Percentiles rank a stretch among this genome's conserved stretches.
Conservation (phyloP, 2,888 invertebrate species). For the Patella depressa region DNA sequence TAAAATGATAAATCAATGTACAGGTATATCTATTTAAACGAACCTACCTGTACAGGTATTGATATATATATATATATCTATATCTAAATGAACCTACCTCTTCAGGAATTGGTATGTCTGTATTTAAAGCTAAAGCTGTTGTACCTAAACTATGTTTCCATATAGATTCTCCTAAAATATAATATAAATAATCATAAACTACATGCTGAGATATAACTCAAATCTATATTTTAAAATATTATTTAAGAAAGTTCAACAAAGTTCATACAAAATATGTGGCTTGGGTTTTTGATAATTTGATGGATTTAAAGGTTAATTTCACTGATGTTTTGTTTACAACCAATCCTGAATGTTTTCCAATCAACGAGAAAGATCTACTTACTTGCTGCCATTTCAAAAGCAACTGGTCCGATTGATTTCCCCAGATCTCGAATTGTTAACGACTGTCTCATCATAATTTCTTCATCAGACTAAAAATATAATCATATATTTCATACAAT, state of each 20-base stretch:
- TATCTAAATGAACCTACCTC: constrained; percentile 6
- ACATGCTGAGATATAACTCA: too few relatives aligned
- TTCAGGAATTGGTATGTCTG: constrained; percentile 55
- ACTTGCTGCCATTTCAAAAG: constrained; percentile 63
- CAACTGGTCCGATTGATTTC: constrained; percentile 63
- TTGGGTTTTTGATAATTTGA: too few relatives aligned
- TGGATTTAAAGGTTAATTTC: too few relatives aligned
- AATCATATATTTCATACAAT: constrained; percentile 2
- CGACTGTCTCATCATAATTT: constrained; percentile 46
- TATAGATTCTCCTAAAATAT: constrained; percentile 63
- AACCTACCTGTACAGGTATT: too few relatives aligned
- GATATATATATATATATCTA: too few relatives aligned
- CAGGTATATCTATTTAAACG: too few relatives aligned
- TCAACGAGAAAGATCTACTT: constrained; percentile 35
- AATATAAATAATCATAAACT: constrained; percentile 1
- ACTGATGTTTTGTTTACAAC: too few relatives aligned
- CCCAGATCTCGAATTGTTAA: constrained; percentile 65
- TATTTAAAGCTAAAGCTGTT: constrained; percentile 62
- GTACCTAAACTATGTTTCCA: constrained; percentile 63
- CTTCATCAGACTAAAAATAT: constrained; percentile 55
- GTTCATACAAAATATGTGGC: too few relatives aligned
- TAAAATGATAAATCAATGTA: too few relatives aligned
- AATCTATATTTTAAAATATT: constrained; percentile 1
- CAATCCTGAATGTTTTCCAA: too few relatives aligned
- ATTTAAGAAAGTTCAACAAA: neutral